Conservation (phyloP, 2,888 invertebrate genomes). For the Parnassius apollo region DNA sequence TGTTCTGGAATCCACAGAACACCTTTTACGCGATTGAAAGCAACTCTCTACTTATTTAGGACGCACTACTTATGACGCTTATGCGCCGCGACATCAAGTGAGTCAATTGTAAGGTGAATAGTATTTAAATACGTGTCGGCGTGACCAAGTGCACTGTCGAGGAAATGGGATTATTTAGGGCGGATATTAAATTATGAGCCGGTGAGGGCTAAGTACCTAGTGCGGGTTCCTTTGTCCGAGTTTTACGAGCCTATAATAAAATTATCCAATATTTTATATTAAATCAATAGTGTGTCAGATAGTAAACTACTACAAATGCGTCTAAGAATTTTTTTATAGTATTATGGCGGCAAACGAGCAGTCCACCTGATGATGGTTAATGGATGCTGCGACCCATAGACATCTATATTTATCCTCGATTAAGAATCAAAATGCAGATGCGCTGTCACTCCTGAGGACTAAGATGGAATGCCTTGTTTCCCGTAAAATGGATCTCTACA, state of each 20-base stretch:
- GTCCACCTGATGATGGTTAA: too few species aligned
- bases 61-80: conserved; percentile 19
- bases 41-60: conserved; percentile 34
- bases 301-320: too few species aligned
- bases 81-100: conserved; percentile 6
- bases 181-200: conserved; percentile 79
- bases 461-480: too few species aligned
- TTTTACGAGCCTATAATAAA: conserved; percentile 34
- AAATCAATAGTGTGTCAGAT: too few species aligned
- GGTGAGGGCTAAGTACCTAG: conserved; percentile 58
- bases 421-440: too few species aligned
- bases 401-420: too few species aligned
- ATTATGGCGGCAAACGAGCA: too few species aligned
- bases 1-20: conserved; percentile 40
- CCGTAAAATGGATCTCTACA: too few species aligned
- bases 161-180: conserved; percentile 72
- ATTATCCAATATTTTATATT: too few species aligned
- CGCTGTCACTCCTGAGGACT: too few species aligned
- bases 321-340: too few species aligned
- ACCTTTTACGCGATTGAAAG: conserved; percentile 37
- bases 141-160: conserved; percentile 40
- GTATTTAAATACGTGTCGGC: conserved; percentile 27
- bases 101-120: conserved; percentile 26
- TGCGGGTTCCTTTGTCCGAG: conserved; percentile 66
- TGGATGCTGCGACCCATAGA: too few species aligned